phyloP scores from a whole-genome alignment of 1,140 invertebrate species.

The Drosophila tani region DNA sequence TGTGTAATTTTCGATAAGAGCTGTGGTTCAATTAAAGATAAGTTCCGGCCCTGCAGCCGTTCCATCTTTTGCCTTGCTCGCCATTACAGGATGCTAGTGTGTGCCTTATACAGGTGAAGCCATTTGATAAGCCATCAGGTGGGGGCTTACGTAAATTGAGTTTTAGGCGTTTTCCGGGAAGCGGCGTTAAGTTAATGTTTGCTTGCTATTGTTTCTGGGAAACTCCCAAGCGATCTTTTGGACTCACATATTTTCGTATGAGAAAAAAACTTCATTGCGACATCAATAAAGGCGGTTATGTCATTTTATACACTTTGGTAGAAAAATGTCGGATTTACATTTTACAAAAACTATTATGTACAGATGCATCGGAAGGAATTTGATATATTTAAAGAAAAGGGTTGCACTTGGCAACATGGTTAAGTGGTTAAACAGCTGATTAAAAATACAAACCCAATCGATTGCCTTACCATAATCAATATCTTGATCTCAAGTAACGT shows the following conservation, averaged over 20 bases:
- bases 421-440: not conserved
- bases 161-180: constrained; percentile 73
- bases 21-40: constrained; percentile 70
- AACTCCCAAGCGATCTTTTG: constrained; percentile 17
- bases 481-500: constrained; percentile 11
- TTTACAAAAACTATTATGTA: too few species aligned
- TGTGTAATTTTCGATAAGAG: constrained; percentile 73
- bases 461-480: constrained; percentile 32
- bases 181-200: constrained; percentile 75
- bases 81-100: constrained; percentile 66
- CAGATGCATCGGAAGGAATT: too few species aligned
- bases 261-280: not conserved
- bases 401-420: too few species aligned
- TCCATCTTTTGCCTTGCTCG: constrained; percentile 29
- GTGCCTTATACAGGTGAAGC: constrained; percentile 64
- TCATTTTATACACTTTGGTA: too few species aligned
- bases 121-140: constrained; percentile 53
- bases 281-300: not conserved
- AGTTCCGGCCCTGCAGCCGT: constrained; percentile 48
- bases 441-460: not conserved
- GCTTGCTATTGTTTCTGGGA: constrained; percentile 74
- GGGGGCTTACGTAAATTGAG: constrained; percentile 55
- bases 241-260: not conserved
- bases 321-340: too few species aligned
- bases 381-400: not conserved